Evolutionary conservation across 2,797 vertebrate species (phyloP).

Genomic region (Manis javanica): DNA sequence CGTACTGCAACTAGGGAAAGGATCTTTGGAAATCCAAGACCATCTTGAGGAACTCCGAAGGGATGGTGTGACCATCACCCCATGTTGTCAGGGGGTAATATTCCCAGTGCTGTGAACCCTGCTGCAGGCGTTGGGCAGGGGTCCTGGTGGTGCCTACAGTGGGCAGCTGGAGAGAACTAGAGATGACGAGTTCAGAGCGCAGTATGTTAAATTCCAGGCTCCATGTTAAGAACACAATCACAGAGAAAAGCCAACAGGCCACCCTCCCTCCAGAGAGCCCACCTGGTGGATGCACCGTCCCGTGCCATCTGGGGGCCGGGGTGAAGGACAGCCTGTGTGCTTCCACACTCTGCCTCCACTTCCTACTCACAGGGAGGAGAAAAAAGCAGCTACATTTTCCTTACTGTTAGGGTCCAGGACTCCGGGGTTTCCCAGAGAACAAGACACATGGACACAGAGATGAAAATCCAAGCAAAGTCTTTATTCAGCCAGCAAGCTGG

Average conservation of each 20-base stretch:
- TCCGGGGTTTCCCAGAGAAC: too few species aligned
- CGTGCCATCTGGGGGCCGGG: fast-evolving
- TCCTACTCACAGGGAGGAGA: not conserved
- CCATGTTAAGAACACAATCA: not conserved
- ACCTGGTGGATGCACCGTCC: not conserved
- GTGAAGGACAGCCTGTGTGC: not conserved
- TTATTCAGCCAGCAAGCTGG: too few species aligned
- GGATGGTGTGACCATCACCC: not conserved
- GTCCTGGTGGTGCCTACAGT: not conserved
- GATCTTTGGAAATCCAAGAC: not conserved
- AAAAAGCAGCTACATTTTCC: not conserved
- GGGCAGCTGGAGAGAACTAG: not conserved
- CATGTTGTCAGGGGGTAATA: fast-evolving
- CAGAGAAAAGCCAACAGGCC: not conserved
- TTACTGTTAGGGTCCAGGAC: not conserved
- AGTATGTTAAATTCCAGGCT: not conserved
- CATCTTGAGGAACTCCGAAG: not conserved
- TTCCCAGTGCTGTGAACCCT: not conserved
- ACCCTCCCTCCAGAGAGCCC: not conserved
- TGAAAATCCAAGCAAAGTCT: too few species aligned
- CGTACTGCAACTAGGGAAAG: not conserved
- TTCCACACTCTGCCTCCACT: not conserved
- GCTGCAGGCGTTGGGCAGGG: too few species aligned
- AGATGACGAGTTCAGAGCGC: fast-evolving
- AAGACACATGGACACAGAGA: too few species aligned